Evolutionary conservation across 2,888 invertebrate genomes (phyloP), one percentile per base, ranked within the genome.

Genomic region (Tetranychus piercei): DNA sequence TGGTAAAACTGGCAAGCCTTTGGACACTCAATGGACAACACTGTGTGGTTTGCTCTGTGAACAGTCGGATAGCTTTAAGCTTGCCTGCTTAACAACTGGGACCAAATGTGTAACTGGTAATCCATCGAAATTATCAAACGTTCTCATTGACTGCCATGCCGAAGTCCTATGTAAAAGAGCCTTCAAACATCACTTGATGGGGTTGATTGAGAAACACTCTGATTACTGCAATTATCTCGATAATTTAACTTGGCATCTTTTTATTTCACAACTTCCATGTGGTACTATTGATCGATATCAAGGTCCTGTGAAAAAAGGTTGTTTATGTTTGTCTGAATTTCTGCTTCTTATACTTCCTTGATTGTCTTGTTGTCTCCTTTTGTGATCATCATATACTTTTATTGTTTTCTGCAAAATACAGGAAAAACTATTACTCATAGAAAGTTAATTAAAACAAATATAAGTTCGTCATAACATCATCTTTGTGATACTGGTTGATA

Each of bases 261-360:
- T 77, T 65, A 70, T 77, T 6, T 77, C 77, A 23, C 77, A 77
- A 74, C 45, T 76, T n/a, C 77, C 77, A 23, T 77, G 77, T 73
- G 76, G 77, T n/a, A 44, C 34, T 18, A n/a, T 77, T 18, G 71
- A 74, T 18, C 71, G 76, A 44, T 77, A 77, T 75, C n/a, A 76
- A 73, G 77, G 76, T 5, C 7, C 73, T 65, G 23, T 6, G 1
- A 34, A 22, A 8, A 71, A n/a, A 71, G 72, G 72, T 72, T 20
- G 20, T 18, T 66, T 34, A 34, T 34, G 34, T 34, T 34, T 34
- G n/a, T 34, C 34, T 3, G 3, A 34, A 5, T 34, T 34, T 34
- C 34, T 34, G 34, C 34, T 34, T 34, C 34, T 34, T 34, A 34
- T 34, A 34, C 34, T 34, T 34, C 34, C 34, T 34, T 34, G 34